Base-by-base conservation (phyloP, 2,113 vertebrate species). In the Alaudala cheleensis region DNA sequence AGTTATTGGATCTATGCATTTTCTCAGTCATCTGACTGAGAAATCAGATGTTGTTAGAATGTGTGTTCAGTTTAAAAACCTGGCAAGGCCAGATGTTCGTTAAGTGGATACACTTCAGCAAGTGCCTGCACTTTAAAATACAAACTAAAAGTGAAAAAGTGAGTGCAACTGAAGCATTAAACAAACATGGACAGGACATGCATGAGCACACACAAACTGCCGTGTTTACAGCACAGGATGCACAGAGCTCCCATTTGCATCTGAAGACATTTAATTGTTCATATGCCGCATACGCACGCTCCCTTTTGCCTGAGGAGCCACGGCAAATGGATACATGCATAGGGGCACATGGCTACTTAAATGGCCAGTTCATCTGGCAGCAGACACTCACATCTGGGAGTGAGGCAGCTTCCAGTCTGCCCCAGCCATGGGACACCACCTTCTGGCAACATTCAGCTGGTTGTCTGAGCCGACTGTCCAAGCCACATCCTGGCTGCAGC, bases 51-150 rank as follows among this genome's bases (percentile, higher is more conserved):
- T 72, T 29, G 25, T 93, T 97, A 90, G 96, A 96, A 94, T 77
- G 62, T 88, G 61, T 81, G 81, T 76, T 97, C 34, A 5, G 85
- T 85, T 96, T 82, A 94, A 95, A 96, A 94, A 56, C 53, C 47
- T 18, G 21, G 61, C 22, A 37, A 97, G 66, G 42, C 91, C 97
- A 98, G 98, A 97, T 97, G 97, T 94, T 97, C 12, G 1, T 40
- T 96, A 92, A 97, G 88, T 95, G 93, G 95, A 93, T 96, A 88
- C 81, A 95, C 93, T 97, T 97, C 89, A 42, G 93, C 90, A 97
- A 96, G 90, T 66, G 92, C 81, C 90, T 97, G 91, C 20, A 72
- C 93, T 94, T 96, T 96, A 94, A 96, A 97, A 94, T 89, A 92
- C 45, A 76, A 86, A 80, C 47, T 53, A 64, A 90, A 92, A 95